Base-by-base conservation (phyloP, 2,888 invertebrate species). In the Cataglyphis altisquamis region DNA sequence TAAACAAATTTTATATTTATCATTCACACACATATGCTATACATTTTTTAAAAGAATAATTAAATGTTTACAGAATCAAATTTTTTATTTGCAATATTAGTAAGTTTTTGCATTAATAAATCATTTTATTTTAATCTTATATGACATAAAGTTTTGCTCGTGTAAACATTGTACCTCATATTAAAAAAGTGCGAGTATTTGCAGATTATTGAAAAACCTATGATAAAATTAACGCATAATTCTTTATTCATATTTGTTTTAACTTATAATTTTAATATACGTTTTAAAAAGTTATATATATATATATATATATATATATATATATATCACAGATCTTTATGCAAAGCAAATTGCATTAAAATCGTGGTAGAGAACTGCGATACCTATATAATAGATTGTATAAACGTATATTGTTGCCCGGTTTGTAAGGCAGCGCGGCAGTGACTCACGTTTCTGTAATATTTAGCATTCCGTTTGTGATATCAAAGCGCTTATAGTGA, bases 381-480 rank as follows among this genome's bases (percentile, higher is more conserved):
- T 60, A 52, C 10, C 75, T 83, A 84, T 68, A 80, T 86, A 88
- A 87, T 86, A 82, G 63, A 68, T 39, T 70, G 64, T 57, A 77
- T 60, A 45, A 81, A 80, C 64, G 74, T 84, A 25, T 82, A 86
- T 86, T 80, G 89, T 85, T 82, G 68, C 85, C 80, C 83, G 73
- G 82, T 85, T 89, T 85, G 77, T 75, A 36, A 63, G 66, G 72
- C 83, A 86, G 83, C 74, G 41, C 72, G 45, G 74, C 83, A 74
- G 84, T 70, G 92, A 92, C 90, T 92, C 91, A 92, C 85, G 88
- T 92, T 91, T 91, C 88, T 89, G 88, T 84, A 91, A 92, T 92
- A 92, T 91, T 92, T 92, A 90, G 85, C 91, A 92, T 92, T 92
- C 92, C 90, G 83, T 67, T 72, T 62, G 88, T 88, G 92, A 91